Conservation (phyloP, 2,797 vertebrate species). For the Ispidina picta region DNA sequence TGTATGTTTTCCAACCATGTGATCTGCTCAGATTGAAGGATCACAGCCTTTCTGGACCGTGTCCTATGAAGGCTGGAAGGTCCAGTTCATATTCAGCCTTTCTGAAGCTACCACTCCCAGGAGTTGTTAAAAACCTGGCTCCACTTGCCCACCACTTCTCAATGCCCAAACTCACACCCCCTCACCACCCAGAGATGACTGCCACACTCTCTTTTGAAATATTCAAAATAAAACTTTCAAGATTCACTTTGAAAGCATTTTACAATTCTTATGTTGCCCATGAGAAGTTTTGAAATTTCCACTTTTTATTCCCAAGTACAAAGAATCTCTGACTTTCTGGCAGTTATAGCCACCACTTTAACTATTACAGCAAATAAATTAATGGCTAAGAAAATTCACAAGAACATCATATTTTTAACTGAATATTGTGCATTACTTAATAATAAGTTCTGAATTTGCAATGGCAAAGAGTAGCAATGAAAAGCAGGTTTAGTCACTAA, state of each 20-base stretch:
- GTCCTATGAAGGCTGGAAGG: not conserved
- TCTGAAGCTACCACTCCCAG: not conserved
- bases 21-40: not conserved
- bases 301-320: not conserved
- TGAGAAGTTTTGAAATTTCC: not conserved
- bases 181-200: not conserved
- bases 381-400: not conserved
- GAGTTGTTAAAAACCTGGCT: not conserved
- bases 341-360: not conserved
- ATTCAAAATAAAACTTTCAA: not conserved
- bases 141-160: not conserved
- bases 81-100: not conserved
- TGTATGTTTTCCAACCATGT: not conserved
- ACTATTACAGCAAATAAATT: not conserved
- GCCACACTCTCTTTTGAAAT: not conserved
- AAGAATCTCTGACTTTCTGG: not conserved
- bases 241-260: not conserved
- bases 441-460: not conserved
- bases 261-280: not conserved
- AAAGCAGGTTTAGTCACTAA: not conserved
- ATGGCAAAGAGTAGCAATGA: not conserved
- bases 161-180: not conserved
- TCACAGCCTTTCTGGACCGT: accelerated
- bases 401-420: not conserved
- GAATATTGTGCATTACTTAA: not conserved